Evolutionary conservation across 2,888 invertebrate genomes (phyloP), one percentile per base, ranked within the genome.

Genomic region (Rhimphoctona megacephalus): DNA sequence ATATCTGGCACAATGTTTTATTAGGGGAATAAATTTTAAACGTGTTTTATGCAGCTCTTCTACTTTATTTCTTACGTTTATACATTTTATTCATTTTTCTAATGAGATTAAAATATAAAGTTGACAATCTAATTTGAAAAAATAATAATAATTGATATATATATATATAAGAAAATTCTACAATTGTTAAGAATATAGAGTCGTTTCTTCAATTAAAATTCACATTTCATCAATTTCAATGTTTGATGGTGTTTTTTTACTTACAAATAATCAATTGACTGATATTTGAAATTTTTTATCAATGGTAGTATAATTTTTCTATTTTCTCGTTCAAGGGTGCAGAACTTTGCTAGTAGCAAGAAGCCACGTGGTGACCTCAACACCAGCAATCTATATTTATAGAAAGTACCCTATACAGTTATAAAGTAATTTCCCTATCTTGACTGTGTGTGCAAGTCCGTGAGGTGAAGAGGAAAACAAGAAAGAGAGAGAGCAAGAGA

Each of bases 361-460:
- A 74, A 54, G 77, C 77, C 82, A 76, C 80, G 80, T 83, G 86
- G 80, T 72, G 85, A 83, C 79, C 85, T 86, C 64, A 67, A 49
- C 83, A 72, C 30, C 43, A 64, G 76, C 67, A 66, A 83, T 77
- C 85, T 72, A 81, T 49, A 81, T 30, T 17, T 57, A 61, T 73
- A 64, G 25, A 70, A 61, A 57, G 61, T 25, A 33, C 17, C 36
- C 57, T 70, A 52, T 61, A 49, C 49, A 73, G 49, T 30, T 64
- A 46, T 61, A 52, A 30, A 52, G n/a, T 33, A n/a, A 33, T 46
- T 43, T 70, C 17, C 43, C 52, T 43, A 25, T 43, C 46, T 43
- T 11, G 22, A 69, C 69, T 64, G 69, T 33, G 54, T 17, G 39
- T 17, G 57, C 22, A n/a, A 22, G 67, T 43, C 19, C 49, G 19